Conservation (phyloP, 2,888 invertebrate genomes). For the Pristionchus arcanus region DNA sequence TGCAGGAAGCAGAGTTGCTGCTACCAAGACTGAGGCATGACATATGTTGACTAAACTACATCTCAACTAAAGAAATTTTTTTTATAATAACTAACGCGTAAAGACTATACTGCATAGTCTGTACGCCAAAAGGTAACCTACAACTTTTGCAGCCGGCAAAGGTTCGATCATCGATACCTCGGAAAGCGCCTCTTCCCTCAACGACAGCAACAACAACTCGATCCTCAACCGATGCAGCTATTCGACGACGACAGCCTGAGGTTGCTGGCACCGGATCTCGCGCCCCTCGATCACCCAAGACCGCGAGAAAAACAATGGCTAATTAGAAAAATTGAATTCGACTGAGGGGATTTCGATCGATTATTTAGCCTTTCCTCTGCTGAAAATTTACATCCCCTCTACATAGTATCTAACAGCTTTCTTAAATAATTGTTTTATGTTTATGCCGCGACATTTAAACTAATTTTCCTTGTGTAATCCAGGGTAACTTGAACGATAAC, state of each 20-base stretch:
- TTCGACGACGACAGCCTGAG: slow-evolving; percentile 52
- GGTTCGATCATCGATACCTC: slow-evolving; percentile 55
- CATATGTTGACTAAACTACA: neutral
- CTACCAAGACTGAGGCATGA: neutral
- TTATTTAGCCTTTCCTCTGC: neutral
- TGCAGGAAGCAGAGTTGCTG: neutral
- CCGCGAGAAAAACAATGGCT: slow-evolving; percentile 54
- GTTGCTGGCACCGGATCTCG: slow-evolving; percentile 17
- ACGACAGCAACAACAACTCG: neutral
- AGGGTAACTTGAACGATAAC: slow-evolving; percentile 20
- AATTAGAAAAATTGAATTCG: slow-evolving; percentile 20
- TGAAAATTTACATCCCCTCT: neutral
- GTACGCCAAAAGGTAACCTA: too few species aligned
- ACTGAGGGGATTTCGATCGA: neutral
- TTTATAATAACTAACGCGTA: neutral
- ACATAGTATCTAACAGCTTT: neutral
- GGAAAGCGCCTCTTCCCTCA: slow-evolving; percentile 36
- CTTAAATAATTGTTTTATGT: neutral
- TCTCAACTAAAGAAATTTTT: neutral
- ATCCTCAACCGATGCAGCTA: slow-evolving; percentile 24
- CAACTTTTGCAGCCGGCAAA: slow-evolving; percentile 5
- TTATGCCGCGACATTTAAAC: neutral
- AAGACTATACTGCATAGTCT: too few species aligned
- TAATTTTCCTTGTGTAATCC: neutral
- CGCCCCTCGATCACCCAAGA: slow-evolving; percentile 57